Conservation (phyloP, 2,888 invertebrate genomes). For the Laspeyria flexula region DNA sequence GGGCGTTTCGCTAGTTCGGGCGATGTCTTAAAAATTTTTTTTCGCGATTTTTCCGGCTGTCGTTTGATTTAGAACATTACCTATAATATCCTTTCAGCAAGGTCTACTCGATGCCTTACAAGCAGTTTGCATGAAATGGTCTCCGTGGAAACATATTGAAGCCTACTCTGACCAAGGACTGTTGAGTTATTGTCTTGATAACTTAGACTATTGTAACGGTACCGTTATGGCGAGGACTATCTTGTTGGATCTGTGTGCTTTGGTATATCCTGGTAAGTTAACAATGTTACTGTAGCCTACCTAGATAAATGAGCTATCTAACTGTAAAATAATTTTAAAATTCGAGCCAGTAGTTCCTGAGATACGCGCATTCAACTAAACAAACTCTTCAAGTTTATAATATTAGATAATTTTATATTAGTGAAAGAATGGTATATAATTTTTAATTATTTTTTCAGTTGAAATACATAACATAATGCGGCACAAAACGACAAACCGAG, state of each 20-base stretch:
- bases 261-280: conserved; percentile 72
- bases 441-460: conserved; percentile 65
- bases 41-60: too few relatives aligned
- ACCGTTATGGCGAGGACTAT: conserved; percentile 63
- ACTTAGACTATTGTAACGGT: conserved; percentile 67
- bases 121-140: conserved; percentile 87
- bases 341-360: too few relatives aligned
- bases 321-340: too few relatives aligned
- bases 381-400: too few relatives aligned
- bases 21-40: too few relatives aligned
- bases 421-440: too few relatives aligned
- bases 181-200: conserved; percentile 68
- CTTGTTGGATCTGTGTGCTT: conserved; percentile 68
- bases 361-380: too few relatives aligned
- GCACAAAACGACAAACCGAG: conserved; percentile 64
- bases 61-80: too few relatives aligned
- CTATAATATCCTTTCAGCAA: conserved; percentile 66
- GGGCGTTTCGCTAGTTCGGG: too few relatives aligned
- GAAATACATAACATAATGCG: conserved; percentile 79
- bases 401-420: too few relatives aligned
- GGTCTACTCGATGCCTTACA: conserved; percentile 88
- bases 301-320: too few relatives aligned
- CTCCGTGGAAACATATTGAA: conserved; percentile 88
- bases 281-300: too few relatives aligned
- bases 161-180: conserved; percentile 86